Percentiles rank a stretch among this genome's conserved stretches.
These are phyloP conservation scores for Acholoe squamosa DNA, from an alignment of 2,888 invertebrate species.

Conservation along the genomic window DNA sequence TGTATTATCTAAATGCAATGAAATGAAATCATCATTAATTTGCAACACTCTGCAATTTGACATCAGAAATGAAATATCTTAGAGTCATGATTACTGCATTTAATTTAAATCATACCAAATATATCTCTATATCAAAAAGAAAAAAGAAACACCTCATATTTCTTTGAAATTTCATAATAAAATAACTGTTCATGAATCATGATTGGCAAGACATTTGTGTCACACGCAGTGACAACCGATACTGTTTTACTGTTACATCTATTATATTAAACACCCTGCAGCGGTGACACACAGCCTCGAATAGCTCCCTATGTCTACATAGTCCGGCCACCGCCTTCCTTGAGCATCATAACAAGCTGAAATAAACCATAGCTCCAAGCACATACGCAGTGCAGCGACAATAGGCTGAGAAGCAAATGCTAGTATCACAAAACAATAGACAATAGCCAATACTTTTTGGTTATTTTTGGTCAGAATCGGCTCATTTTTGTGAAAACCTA, in stretches of 20 bases:
- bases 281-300: neutral
- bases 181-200: neutral
- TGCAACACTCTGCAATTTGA: too few species aligned
- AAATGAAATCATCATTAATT: too few species aligned
- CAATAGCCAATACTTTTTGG: too few species aligned
- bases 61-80: too few species aligned
- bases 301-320: neutral
- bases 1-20: too few species aligned
- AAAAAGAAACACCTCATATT: neutral
- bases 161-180: too few species aligned
- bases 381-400: neutral
- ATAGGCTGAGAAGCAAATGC: neutral
- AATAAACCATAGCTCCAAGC: neutral
- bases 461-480: too few species aligned
- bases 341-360: neutral
- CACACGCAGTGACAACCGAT: neutral
- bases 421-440: too few species aligned
- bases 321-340: neutral
- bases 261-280: neutral
- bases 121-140: neutral
- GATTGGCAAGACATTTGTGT: conserved; percentile 17
- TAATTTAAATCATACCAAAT: too few species aligned
- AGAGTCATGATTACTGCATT: too few species aligned
- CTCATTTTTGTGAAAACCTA: too few species aligned
- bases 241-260: neutral